Conservation (phyloP, 2,888 invertebrate genomes). For the Galerucella nymphaeae region DNA sequence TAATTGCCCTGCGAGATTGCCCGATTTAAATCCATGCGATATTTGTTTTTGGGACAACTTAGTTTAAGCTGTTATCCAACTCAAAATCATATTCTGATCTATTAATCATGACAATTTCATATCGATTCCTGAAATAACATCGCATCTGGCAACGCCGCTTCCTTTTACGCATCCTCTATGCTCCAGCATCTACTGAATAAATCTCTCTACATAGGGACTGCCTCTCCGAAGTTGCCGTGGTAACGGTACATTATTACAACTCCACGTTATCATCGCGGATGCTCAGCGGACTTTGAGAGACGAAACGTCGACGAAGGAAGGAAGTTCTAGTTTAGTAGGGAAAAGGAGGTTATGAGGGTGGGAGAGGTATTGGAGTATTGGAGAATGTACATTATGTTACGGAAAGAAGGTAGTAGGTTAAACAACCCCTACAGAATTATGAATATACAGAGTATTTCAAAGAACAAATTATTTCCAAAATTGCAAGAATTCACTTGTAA, state of each 20-base stretch:
- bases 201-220: slow-evolving; percentile 34
- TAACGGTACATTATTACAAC: slow-evolving; percentile 35
- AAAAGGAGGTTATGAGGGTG: slow-evolving; percentile 32
- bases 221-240: slow-evolving; percentile 51
- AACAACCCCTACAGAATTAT: no score
- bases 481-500: no score
- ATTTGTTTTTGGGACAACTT: no score
- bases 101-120: neutral
- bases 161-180: slow-evolving; percentile 52
- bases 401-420: no score
- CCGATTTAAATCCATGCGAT: no score
- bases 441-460: no score
- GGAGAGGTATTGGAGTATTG: neutral
- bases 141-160: slow-evolving; percentile 28
- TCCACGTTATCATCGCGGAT: slow-evolving; percentile 32
- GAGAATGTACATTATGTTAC: slow-evolving; percentile 11
- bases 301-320: neutral
- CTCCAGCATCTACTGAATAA: slow-evolving; percentile 42
- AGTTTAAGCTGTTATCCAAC: no score
- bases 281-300: slow-evolving; percentile 32
- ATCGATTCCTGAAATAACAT: neutral
- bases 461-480: no score
- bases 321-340: slow-evolving; percentile 23
- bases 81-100: no score
- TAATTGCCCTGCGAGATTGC: no score